These are phyloP conservation scores for Aethes cnicana DNA, from an alignment of 2,888 invertebrate genomes.

Conservation along the genomic window DNA sequence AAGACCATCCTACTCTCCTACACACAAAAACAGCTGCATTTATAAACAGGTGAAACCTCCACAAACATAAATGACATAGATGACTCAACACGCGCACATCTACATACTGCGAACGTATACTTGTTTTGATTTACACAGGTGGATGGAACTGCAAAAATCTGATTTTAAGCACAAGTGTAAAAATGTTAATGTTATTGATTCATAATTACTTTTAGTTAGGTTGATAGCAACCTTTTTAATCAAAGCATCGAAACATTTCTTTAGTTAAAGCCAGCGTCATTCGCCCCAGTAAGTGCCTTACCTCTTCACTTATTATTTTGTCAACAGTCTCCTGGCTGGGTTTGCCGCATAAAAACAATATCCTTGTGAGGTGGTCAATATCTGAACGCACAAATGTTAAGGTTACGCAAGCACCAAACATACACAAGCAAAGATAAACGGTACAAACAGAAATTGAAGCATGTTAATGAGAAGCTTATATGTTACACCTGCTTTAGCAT, in stretches of 20 bases:
- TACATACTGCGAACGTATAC: constrained; percentile 1
- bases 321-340: constrained; percentile 91
- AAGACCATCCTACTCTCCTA: no score
- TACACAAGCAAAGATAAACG: constrained; percentile 61
- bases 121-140: constrained; percentile 28
- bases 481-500: constrained; percentile 1
- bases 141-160: neutral
- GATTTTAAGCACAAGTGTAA: constrained; percentile 9
- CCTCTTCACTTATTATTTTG: constrained; percentile 94
- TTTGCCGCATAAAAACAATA: constrained; percentile 93
- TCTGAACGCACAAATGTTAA: constrained; percentile 85
- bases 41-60: constrained; percentile 7
- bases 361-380: constrained; percentile 94
- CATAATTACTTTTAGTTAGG: neutral
- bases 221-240: neutral
- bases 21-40: constrained; percentile 3
- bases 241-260: neutral
- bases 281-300: constrained; percentile 67
- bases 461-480: constrained; percentile 55
- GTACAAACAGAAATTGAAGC: constrained; percentile 52
- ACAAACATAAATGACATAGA: constrained; percentile 15
- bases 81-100: constrained; percentile 9
- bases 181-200: constrained; percentile 13
- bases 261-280: constrained; percentile 32
- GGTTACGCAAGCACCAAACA: constrained; percentile 79